Base-by-base conservation (phyloP, 1,140 invertebrate species). In the Pomacea maculata region DNA sequence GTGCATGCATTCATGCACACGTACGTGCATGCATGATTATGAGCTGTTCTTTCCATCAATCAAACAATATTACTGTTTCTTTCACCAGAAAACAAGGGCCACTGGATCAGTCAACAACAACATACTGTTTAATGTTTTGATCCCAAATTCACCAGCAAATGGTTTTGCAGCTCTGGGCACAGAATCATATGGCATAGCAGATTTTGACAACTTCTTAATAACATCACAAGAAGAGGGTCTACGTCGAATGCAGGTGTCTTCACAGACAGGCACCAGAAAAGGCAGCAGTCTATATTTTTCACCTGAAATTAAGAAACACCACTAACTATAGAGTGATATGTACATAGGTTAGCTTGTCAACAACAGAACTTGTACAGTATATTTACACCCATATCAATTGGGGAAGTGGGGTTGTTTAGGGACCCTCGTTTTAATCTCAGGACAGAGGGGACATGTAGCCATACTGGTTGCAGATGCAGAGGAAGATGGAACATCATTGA, bases 151-250 rank as follows among this genome's bases (percentile, higher is more conserved):
- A 25, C 84, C 83, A n/a, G 10, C 68, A 6, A 84, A 84, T 79
- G 88, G 88, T 63, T 89, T 88, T 83, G 84, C 84, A 34, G 87
- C 83, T 15, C 74, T 89, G 15, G 88, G 88, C 70, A 86, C 87
- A 6, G 82, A 84, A 45, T 82, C 79, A 17, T 88, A 83, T 80
- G 88, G 88, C 14, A 63, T 88, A 65, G 86, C 87, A 3, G 82
- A 88, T 80, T 89, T 87, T 85, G 87, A 88, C 68, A 88, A 88
- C 78, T 83, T 87, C 21, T 65, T 65, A 72, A 83, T 87, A 12
- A 81, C 75, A 61, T 63, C 75, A 29, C 55, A 67, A 19, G 19
- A 25, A 12, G 64, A 79, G 52, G 72, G 70, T 15, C 15, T 64
- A 21, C 52, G 19, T 61, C 61, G 61, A 21, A 73, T 81, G 76